These are phyloP conservation scores for Azorinus chamasolen DNA, from an alignment of 2,888 invertebrate genomes.

Conservation along the genomic window DNA sequence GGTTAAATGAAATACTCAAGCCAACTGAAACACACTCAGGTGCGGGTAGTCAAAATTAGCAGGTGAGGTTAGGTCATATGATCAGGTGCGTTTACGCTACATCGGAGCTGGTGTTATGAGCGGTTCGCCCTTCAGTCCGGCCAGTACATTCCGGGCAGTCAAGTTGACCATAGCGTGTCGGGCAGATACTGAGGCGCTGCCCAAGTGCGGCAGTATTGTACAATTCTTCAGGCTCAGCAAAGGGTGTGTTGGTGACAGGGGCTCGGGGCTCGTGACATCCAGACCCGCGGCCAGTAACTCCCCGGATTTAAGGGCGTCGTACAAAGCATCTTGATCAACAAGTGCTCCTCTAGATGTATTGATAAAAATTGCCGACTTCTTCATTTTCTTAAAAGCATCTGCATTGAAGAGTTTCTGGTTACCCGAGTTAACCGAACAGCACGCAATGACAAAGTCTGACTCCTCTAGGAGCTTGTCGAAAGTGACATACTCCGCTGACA, in stretches of 20 bases:
- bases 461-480: conserved; percentile 91
- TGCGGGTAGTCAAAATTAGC: too few relatives aligned
- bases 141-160: conserved; percentile 93
- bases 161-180: conserved; percentile 92
- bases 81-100: too few relatives aligned
- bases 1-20: too few relatives aligned
- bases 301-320: conserved; percentile 90
- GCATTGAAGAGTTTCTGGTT: conserved; percentile 91
- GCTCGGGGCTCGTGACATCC: conserved; percentile 97
- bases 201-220: conserved; percentile 94
- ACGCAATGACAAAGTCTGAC: conserved; percentile 95
- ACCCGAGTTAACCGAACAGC: conserved; percentile 92
- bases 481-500: conserved; percentile 90
- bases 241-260: conserved; percentile 92
- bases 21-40: too few relatives aligned
- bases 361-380: conserved; percentile 93
- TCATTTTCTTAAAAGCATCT: conserved; percentile 94
- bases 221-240: conserved; percentile 93
- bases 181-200: conserved; percentile 93
- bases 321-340: conserved; percentile 92
- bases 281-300: conserved; percentile 94
- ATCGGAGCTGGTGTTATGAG: conserved; percentile 87
- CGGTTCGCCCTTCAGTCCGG: conserved; percentile 91
- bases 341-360: conserved; percentile 91
- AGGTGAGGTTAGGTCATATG: too few relatives aligned